Evolutionary conservation across 2,797 vertebrate species (phyloP).

Genomic region (Avahi laniger): DNA sequence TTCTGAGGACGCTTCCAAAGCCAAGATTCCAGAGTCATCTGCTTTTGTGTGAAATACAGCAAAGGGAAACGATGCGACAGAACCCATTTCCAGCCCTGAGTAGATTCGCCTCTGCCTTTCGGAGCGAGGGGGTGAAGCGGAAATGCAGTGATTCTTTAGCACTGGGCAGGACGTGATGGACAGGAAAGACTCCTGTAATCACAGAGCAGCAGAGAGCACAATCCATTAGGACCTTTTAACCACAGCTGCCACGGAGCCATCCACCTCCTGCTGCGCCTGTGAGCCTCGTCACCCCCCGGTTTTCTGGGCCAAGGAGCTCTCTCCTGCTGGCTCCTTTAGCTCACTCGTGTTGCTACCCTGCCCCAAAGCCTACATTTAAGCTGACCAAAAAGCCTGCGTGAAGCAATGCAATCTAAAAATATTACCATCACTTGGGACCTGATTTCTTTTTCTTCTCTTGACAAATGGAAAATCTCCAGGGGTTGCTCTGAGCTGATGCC

Average conservation of each 20-base stretch:
- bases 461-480: conserved; percentile 76
- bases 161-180: conserved; percentile 69
- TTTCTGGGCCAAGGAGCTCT: conserved; percentile 71
- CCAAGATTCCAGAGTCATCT: background rate
- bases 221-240: conserved; percentile 83
- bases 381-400: conserved; percentile 62
- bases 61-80: background rate
- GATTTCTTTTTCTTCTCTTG: conserved; percentile 79
- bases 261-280: conserved; percentile 61
- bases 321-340: conserved; percentile 47
- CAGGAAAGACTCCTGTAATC: conserved; percentile 77
- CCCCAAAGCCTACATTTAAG: conserved; percentile 63
- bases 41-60: background rate
- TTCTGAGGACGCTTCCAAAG: background rate
- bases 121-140: conserved; percentile 33
- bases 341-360: conserved; percentile 39
- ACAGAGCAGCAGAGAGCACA: conserved; percentile 64
- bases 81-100: background rate
- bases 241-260: conserved; percentile 63
- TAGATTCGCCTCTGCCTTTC: background rate
- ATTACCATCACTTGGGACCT: conserved; percentile 74
- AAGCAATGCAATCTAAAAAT: conserved; percentile 80
- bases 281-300: conserved; percentile 42
- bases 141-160: conserved; percentile 62
- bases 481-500: conserved; percentile 59